These are phyloP conservation scores for Gobio gobio DNA, from an alignment of 2,113 vertebrate genomes.

Conservation along the genomic window DNA sequence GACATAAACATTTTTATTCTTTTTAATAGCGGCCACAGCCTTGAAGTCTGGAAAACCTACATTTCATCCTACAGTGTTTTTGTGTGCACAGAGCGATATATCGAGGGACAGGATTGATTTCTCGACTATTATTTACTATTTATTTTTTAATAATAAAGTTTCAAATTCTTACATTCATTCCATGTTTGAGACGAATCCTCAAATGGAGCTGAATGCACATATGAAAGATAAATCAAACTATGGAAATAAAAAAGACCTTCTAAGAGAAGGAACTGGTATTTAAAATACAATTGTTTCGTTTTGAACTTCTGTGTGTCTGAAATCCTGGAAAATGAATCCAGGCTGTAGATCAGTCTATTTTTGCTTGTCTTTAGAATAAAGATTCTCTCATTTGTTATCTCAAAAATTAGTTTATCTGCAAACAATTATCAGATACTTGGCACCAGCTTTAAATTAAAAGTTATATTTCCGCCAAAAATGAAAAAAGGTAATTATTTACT, in stretches of 20 bases:
- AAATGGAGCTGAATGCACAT: neutral
- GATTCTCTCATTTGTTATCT: neutral
- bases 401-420: neutral
- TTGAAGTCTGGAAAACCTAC: neutral
- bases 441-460: neutral
- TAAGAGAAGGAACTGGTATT: neutral
- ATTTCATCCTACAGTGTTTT: neutral
- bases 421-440: neutral
- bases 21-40: conserved; percentile 50
- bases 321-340: neutral
- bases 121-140: neutral
- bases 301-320: neutral
- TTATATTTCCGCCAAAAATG: neutral
- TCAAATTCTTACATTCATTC: neutral
- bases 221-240: neutral
- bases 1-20: conserved; percentile 41
- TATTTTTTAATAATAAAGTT: neutral
- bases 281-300: neutral
- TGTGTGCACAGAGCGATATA: neutral
- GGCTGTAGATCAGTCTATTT: neutral
- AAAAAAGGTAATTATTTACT: neutral
- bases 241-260: neutral
- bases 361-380: neutral
- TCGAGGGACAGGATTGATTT: neutral
- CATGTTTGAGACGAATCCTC: neutral